Conservation (phyloP, 2,888 invertebrate genomes). For the Argynnis bischoffii region DNA sequence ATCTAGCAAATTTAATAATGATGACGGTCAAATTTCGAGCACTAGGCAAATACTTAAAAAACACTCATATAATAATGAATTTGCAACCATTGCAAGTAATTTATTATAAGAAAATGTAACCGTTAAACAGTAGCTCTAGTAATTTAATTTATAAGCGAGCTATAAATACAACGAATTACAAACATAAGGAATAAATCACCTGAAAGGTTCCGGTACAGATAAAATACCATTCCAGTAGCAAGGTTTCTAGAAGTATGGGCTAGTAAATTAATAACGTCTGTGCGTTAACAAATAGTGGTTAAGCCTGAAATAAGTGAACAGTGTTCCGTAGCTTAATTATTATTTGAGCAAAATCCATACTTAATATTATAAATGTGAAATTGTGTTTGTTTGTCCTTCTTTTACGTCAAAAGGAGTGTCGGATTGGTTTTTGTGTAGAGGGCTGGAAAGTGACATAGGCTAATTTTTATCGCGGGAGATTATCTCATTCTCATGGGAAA, state of each 20-base stretch:
- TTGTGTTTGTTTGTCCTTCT: no score
- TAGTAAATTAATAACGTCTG: slow-evolving; percentile 23
- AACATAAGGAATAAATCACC: slow-evolving; percentile 23
- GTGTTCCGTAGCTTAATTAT: background rate
- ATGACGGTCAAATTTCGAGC: no score
- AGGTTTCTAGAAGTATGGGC: slow-evolving; percentile 18
- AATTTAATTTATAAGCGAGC: background rate
- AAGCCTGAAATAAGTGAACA: background rate
- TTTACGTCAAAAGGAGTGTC: no score
- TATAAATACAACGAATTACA: slow-evolving; percentile 14
- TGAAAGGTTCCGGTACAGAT: slow-evolving; percentile 3
- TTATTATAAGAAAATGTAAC: background rate
- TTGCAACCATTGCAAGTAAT: no score
- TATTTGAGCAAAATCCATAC: no score
- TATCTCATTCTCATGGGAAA: no score
- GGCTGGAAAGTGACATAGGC: no score
- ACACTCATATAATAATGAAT: background rate
- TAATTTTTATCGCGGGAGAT: no score
- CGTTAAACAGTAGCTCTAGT: background rate
- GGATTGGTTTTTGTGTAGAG: no score
- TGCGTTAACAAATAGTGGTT: background rate
- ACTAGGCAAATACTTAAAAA: no score
- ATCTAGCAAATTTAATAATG: no score
- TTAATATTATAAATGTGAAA: no score
- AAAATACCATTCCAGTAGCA: background rate